Conservation (phyloP, 2,888 invertebrate species). For the Bibio marci region DNA sequence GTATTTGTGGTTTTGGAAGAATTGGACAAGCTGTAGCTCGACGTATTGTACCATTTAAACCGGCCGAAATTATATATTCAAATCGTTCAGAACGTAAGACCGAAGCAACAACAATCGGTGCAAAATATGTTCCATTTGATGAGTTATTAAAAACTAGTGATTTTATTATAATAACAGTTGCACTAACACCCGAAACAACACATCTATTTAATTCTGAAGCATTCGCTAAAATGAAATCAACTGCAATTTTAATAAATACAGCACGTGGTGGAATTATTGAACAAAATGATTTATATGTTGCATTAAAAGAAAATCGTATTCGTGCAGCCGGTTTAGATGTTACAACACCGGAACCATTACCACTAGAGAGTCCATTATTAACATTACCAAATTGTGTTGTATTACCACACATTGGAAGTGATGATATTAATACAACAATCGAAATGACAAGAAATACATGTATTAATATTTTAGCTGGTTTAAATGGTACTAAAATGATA, state of each 20-base stretch:
- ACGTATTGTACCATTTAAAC: conserved; percentile 59
- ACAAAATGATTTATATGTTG: conserved; percentile 60
- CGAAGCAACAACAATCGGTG: conserved; percentile 45
- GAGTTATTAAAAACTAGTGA: conserved; percentile 59
- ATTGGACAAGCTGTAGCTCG: conserved; percentile 68
- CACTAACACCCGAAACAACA: conserved; percentile 62
- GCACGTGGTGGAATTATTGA: conserved; percentile 69
- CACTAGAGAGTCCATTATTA: conserved; percentile 56
- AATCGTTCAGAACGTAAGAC: conserved; percentile 39
- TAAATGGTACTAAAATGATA: conserved; percentile 53
- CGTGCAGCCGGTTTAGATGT: conserved; percentile 82
- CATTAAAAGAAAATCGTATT: conserved; percentile 52
- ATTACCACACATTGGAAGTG: conserved; percentile 89
- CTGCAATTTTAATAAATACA: conserved; percentile 74
- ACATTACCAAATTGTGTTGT: conserved; percentile 57
- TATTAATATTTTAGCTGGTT: conserved; percentile 61
- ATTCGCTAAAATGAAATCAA: conserved; percentile 73
- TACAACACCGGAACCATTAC: conserved; percentile 78
- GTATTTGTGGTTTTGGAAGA: conserved; percentile 68
- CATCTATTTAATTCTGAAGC: conserved; percentile 61
- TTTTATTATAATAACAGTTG: conserved; percentile 67
- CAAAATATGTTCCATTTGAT: conserved; percentile 50
- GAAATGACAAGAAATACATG: conserved; percentile 74
- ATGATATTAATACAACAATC: conserved; percentile 59
- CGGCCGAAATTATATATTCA: conserved; percentile 52